phyloP scores from a whole-genome alignment of 2,113 vertebrate species.

The Paedocypris sp. region DNA sequence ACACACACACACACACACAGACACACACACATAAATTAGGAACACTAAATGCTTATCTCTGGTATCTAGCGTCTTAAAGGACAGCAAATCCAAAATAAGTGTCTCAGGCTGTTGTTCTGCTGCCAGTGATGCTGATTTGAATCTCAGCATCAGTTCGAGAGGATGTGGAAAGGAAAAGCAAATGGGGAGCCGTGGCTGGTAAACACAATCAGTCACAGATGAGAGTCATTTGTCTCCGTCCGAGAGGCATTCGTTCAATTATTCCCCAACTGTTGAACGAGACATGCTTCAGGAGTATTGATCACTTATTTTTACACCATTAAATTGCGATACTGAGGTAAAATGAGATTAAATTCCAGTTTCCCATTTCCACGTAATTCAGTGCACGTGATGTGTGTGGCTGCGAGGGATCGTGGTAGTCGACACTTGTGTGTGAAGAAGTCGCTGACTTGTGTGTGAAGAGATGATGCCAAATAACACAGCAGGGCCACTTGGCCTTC shows the following conservation, averaged over 20 bases:
- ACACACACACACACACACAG: no score
- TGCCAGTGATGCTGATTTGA: constrained; percentile 42
- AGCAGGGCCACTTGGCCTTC: constrained; percentile 28
- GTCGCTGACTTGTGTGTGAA: constrained; percentile 46
- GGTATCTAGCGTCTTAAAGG: constrained; percentile 19
- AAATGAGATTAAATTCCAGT: constrained; percentile 37
- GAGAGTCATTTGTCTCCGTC: constrained; percentile 64
- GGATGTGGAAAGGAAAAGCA: constrained; percentile 3
- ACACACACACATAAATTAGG: no score
- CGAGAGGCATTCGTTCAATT: constrained; percentile 55
- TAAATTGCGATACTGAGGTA: constrained; percentile 32
- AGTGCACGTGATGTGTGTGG: no score
- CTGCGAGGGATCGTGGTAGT: constrained; percentile 28
- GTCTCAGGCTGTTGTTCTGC: constrained; percentile 35
- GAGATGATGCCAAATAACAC: constrained; percentile 39
- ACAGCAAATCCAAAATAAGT: constrained; percentile 25
- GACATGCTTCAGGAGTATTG: constrained; percentile 38
- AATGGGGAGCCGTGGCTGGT: constrained; percentile 18
- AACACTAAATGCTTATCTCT: background rate
- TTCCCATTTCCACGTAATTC: constrained; percentile 10
- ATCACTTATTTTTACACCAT: constrained; percentile 50
- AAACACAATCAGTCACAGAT: constrained; percentile 59
- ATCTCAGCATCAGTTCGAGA: constrained; percentile 40
- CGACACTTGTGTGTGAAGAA: constrained; percentile 31
- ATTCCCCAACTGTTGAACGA: constrained; percentile 54